A percentile compares a stretch with the other conserved stretches of the same genome.
Evolutionary conservation across 2,797 vertebrate genomes (phyloP).

Genomic region (Geotrypetes seraphini): DNA sequence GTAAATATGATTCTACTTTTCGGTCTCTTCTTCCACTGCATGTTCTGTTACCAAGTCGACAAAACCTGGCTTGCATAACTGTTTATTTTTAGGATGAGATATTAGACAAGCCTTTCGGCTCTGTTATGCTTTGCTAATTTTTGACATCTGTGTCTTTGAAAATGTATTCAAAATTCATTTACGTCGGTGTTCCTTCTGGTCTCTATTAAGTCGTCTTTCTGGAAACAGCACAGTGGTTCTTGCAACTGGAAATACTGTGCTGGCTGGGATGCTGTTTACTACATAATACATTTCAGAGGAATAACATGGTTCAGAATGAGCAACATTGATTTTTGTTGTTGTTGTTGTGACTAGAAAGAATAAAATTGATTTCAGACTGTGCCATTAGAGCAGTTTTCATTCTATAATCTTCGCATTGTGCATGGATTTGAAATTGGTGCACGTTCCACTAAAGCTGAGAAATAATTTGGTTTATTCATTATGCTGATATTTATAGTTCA

Average conservation of each 20-base stretch:
- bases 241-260: not conserved
- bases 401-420: slow-evolving; percentile 1
- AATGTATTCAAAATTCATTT: not conserved
- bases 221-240: not conserved
- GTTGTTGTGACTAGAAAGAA: slow-evolving; percentile 12
- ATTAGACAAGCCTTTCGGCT: slow-evolving; percentile 1
- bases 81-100: not conserved
- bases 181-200: not conserved
- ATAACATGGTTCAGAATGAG: slow-evolving; percentile 7
- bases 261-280: slow-evolving; percentile 13
- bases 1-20: slow-evolving; percentile 32
- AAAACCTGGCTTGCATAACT: slow-evolving; percentile 6
- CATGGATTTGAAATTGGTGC: slow-evolving; percentile 14
- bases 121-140: not conserved
- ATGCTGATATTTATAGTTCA: not conserved
- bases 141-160: not conserved
- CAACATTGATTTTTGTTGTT: slow-evolving; percentile 20
- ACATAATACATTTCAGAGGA: not conserved
- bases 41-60: not conserved
- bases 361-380: slow-evolving; percentile 29
- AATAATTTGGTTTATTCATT: not conserved
- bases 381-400: slow-evolving; percentile 30
- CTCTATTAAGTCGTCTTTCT: slow-evolving; percentile 8
- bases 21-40: slow-evolving; percentile 11
- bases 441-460: slow-evolving; percentile 7